A percentile compares a stretch with the other conserved stretches of the same genome.
Conservation (phyloP, 2,797 vertebrate genomes). For the Leptodactylus fallax region DNA sequence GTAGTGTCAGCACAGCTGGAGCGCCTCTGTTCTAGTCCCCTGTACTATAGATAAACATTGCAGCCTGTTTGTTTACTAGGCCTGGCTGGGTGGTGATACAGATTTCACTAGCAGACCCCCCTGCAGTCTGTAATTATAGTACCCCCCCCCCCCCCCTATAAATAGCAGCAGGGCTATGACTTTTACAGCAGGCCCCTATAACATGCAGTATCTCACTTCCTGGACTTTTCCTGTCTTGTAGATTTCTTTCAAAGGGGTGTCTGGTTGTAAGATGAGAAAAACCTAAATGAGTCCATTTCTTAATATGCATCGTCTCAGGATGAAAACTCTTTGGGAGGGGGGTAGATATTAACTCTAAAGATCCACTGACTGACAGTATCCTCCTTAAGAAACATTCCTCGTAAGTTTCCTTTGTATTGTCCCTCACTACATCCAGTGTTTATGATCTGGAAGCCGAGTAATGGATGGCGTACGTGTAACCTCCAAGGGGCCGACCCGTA, state of each 20-base stretch:
- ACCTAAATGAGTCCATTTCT: neutral
- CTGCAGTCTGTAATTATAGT: neutral
- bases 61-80: slow-evolving; percentile 9
- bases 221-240: slow-evolving; percentile 2
- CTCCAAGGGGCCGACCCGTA: neutral
- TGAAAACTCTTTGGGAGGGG: neutral
- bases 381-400: slow-evolving; percentile 48
- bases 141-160: neutral
- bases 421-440: slow-evolving; percentile 30
- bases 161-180: neutral
- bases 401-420: slow-evolving; percentile 37
- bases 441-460: slow-evolving; percentile 21
- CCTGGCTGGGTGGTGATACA: neutral
- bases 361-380: slow-evolving; percentile 52
- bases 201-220: slow-evolving; percentile 10
- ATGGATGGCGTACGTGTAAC: slow-evolving; percentile 39
- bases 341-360: slow-evolving; percentile 5
- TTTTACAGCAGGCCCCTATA: neutral
- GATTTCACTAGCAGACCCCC: neutral
- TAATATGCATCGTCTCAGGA: slow-evolving; percentile 13
- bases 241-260: neutral
- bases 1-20: neutral
- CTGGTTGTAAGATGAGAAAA: neutral
- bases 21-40: no score
- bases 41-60: neutral